Base-by-base conservation (phyloP, 2,888 invertebrate species). In the Brachypalpus laphriformis region DNA sequence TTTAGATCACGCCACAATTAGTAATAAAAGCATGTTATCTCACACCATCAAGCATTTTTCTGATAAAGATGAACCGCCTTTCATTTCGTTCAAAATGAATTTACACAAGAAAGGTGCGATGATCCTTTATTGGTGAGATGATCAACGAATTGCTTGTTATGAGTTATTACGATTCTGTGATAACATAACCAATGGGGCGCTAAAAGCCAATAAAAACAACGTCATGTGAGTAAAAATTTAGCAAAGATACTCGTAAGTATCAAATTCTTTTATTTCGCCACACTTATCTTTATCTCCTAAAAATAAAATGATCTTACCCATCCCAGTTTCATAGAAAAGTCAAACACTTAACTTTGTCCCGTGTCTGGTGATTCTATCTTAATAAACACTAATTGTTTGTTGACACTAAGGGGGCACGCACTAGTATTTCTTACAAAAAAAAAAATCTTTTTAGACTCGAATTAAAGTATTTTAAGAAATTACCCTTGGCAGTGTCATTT, bases 351-450 rank as follows among this genome's bases (percentile, higher is more conserved):
- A 65, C 49, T 65, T 65, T 65, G 65, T 51, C 65, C 49, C 65
- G 65, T 49, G 65, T 37, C 37, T 65, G 40, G 49, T 51, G 49
- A 34, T 51, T 49, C 34, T 54, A 28, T 54, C 54, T n/a, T n/a
- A 68, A 68, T 68, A 51, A 54, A 54, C 11, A 28, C 11, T 68
- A 68, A 68, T 68, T 68, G 54, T 28, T 54, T 68, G 28, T 68
- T 68, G 54, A 68, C 54, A 16, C 40, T 18, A 25, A 25, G 5
- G 40, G 54, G 22, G 68, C 51, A 25, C 42, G 37, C 68, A 22
- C 49, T 49, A 22, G 31, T 4, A 31, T 28, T 8, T 28, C 42
- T 16, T 42, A 14, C 16, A 14, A 22, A 22, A 47, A 47, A 3
- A 11, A n/a, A 11, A n/a, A 9, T 49, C n/a, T 25, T 22, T 22